A percentile compares a stretch with the other conserved stretches of the same genome.
phyloP scores from a whole-genome alignment of 2,797 vertebrate species.

The Alosa sapidissima region DNA sequence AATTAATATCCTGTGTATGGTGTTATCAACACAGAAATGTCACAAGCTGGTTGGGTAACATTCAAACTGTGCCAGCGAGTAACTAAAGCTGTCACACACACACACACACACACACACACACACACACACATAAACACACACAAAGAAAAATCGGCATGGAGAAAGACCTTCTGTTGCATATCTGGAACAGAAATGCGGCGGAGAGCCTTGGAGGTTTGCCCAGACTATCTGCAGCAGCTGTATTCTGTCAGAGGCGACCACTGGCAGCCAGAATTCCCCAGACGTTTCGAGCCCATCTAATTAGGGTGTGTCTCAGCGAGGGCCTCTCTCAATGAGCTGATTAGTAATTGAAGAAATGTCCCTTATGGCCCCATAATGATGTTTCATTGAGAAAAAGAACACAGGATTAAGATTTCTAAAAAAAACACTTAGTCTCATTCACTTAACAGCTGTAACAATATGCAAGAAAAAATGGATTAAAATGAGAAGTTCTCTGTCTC shows the following conservation, averaged over 20 bases:
- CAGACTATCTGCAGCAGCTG: background rate
- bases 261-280: slow-evolving; percentile 8
- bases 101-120: slow-evolving; percentile 20
- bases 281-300: background rate
- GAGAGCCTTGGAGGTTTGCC: slow-evolving; percentile 5
- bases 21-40: slow-evolving; percentile 18
- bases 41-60: slow-evolving; percentile 17
- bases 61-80: slow-evolving; percentile 3
- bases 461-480: background rate
- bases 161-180: background rate
- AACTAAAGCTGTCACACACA: background rate
- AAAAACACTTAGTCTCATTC: background rate
- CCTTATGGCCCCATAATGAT: background rate
- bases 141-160: background rate
- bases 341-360: slow-evolving; percentile 17
- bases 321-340: background rate
- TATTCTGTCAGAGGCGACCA: background rate
- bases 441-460: background rate
- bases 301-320: background rate
- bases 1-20: slow-evolving; percentile 6
- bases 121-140: slow-evolving; percentile 17
- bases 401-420: background rate
- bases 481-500: background rate
- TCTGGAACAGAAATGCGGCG: background rate
- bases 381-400: background rate